phyloP scores from a whole-genome alignment of 2,113 vertebrate genomes.

The Spilogale gracilis region DNA sequence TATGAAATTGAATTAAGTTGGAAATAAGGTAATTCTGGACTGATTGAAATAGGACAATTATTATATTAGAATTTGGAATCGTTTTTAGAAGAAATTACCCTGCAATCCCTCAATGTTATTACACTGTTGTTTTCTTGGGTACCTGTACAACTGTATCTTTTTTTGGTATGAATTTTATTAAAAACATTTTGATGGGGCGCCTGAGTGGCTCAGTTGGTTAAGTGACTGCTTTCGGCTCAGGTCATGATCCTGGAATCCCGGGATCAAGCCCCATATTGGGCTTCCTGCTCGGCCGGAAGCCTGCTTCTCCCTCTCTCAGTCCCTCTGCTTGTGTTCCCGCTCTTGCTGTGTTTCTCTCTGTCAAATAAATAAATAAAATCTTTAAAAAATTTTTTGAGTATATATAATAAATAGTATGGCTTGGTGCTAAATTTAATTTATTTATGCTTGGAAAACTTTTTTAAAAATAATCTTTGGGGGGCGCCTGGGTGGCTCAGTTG shows the following conservation, averaged over 20 bases:
- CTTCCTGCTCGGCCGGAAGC: too few relatives aligned
- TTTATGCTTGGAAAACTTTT: slow-evolving; percentile 44
- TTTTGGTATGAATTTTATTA: neutral
- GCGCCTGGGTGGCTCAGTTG: neutral
- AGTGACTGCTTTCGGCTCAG: too few relatives aligned
- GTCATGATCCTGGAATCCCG: too few relatives aligned
- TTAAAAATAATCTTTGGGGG: neutral
- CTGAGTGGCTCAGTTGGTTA: too few relatives aligned
- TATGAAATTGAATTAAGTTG: slow-evolving; percentile 80
- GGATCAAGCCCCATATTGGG: too few relatives aligned
- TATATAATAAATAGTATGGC: neutral
- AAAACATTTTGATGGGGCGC: neutral
- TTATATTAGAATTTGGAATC: slow-evolving; percentile 1
- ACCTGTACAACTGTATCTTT: slow-evolving; percentile 41
- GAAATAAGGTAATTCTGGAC: slow-evolving; percentile 34
- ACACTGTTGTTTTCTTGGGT: slow-evolving; percentile 52
- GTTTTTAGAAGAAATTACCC: slow-evolving; percentile 66
- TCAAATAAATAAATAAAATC: too few relatives aligned
- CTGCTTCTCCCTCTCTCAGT: too few relatives aligned
- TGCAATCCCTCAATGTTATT: neutral
- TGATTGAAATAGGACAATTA: slow-evolving; percentile 18
- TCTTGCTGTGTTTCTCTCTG: too few relatives aligned
- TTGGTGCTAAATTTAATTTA: slow-evolving; percentile 30
- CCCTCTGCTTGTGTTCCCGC: too few relatives aligned
- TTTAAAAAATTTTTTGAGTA: neutral